These are phyloP conservation scores for Gymnobelideus leadbeateri DNA, from an alignment of 2,113 vertebrate genomes.

Conservation along the genomic window DNA sequence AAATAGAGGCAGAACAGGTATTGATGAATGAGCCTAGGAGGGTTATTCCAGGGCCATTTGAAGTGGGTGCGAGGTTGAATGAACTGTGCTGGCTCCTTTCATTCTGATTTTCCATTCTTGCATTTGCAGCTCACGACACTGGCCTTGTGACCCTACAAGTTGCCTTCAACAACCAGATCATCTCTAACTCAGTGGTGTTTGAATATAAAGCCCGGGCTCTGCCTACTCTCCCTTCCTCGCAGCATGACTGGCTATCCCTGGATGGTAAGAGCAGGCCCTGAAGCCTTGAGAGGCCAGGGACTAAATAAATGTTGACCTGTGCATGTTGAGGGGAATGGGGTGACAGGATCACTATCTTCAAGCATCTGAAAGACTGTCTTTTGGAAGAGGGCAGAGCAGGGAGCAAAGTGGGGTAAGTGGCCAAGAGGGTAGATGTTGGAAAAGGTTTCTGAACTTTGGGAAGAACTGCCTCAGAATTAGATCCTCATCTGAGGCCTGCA, in stretches of 20 bases:
- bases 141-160: slow-evolving; percentile 99
- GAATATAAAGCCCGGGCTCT: slow-evolving; percentile 99
- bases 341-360: not conserved
- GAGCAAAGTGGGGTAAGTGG: not conserved
- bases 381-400: not conserved
- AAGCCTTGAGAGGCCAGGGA: not conserved
- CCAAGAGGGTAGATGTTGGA: not conserved
- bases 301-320: not conserved
- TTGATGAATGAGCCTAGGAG: not conserved
- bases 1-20: not conserved
- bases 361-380: not conserved
- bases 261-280: slow-evolving; percentile 89
- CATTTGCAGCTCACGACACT: slow-evolving; percentile 95
- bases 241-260: slow-evolving; percentile 99
- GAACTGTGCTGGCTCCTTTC: rapidly evolving
- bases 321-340: not conserved
- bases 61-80: not conserved
- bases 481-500: not conserved
- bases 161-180: slow-evolving; percentile 98
- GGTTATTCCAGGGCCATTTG: not conserved
- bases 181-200: slow-evolving; percentile 99
- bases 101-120: slow-evolving; percentile 56
- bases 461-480: not conserved
- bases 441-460: not conserved
- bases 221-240: slow-evolving; percentile 97